Conservation (phyloP, 2,113 vertebrate genomes). For the Acinonyx jubatus region DNA sequence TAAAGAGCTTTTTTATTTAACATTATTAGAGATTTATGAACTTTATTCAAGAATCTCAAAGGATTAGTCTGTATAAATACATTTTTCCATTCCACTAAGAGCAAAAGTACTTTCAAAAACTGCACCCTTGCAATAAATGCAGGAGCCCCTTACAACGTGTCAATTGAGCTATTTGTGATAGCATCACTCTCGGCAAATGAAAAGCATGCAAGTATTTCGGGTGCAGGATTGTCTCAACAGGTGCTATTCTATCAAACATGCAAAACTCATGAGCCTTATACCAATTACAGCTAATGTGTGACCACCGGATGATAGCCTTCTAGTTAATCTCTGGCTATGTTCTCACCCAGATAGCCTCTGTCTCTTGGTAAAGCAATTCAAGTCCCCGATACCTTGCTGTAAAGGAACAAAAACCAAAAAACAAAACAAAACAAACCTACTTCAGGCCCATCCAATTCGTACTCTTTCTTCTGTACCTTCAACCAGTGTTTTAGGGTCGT, state of each 20-base stretch:
- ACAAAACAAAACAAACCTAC: not conserved
- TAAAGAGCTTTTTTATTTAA: not conserved
- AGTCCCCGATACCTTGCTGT: not conserved
- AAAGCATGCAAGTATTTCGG: not conserved
- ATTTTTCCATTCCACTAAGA: not conserved
- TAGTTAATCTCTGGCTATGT: not conserved
- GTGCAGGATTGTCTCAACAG: not conserved
- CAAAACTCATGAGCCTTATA: not conserved
- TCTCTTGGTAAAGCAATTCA: not conserved
- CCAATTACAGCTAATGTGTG: not conserved
- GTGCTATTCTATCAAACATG: not conserved
- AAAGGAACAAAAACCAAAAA: not conserved
- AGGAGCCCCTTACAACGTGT: not conserved
- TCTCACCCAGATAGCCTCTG: not conserved
- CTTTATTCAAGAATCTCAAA: not conserved
- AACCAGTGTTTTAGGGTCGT: not conserved
- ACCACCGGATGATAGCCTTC: fast-evolving
- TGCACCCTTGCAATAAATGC: not conserved
- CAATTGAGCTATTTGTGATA: too few species aligned
- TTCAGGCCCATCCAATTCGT: not conserved
- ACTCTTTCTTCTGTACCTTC: not conserved
- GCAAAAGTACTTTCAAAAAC: not conserved
- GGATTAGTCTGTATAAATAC: not conserved
- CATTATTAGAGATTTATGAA: not conserved
- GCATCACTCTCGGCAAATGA: not conserved